phyloP scores from a whole-genome alignment of 2,113 vertebrate species.

The Callopanchax toddi region DNA sequence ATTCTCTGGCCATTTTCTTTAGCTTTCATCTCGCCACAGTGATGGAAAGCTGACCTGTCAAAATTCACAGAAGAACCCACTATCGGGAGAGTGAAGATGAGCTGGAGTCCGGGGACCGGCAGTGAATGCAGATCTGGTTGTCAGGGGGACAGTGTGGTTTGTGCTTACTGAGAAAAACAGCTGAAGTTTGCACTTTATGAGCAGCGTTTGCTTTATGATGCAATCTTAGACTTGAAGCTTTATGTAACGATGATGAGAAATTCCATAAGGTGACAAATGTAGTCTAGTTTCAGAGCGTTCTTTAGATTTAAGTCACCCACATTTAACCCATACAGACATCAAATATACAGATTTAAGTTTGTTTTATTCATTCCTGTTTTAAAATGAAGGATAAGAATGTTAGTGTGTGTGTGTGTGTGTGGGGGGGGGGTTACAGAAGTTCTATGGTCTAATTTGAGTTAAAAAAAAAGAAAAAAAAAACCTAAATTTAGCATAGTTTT shows the following conservation, averaged over 20 bases:
- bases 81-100: slow-evolving; percentile 2
- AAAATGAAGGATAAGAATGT: too few relatives aligned
- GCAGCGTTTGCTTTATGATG: not conserved
- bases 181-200: slow-evolving; percentile 20
- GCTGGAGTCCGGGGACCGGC: not conserved
- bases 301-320: slow-evolving; percentile 7
- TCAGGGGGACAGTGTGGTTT: slow-evolving; percentile 14
- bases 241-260: slow-evolving; percentile 2
- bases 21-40: slow-evolving; percentile 7
- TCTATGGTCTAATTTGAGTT: too few relatives aligned
- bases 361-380: too few relatives aligned
- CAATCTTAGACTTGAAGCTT: not conserved
- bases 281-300: slow-evolving; percentile 3
- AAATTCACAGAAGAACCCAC: not conserved
- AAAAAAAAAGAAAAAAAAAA: too few relatives aligned
- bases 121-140: slow-evolving; percentile 18
- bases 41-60: not conserved
- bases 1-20: not conserved
- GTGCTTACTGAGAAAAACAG: slow-evolving; percentile 32
- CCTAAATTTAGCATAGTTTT: too few relatives aligned
- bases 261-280: not conserved
- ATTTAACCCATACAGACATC: not conserved
- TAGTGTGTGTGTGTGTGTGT: too few relatives aligned
- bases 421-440: too few relatives aligned
- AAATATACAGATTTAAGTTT: too few relatives aligned